Percentiles rank a stretch among this genome's conserved stretches.
Evolutionary conservation across 2,113 vertebrate genomes (phyloP).

Genomic region (Tauraco erythrolophus): DNA sequence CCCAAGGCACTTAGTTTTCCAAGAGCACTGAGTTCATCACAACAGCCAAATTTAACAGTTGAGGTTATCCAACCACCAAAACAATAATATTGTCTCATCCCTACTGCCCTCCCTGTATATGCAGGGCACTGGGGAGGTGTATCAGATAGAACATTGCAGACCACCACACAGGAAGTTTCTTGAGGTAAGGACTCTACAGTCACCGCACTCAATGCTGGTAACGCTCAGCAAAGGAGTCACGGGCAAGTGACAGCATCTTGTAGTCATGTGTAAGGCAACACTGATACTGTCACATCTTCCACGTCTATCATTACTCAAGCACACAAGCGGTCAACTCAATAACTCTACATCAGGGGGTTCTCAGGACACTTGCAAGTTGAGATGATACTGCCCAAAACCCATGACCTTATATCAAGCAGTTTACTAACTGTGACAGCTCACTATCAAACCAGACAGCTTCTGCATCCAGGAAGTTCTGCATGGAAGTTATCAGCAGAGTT

Average conservation of each 20-base stretch:
- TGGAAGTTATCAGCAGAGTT: neutral
- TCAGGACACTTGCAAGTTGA: neutral
- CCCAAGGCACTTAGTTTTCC: neutral
- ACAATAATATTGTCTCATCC: neutral
- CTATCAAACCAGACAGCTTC: neutral
- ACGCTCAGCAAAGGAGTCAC: neutral
- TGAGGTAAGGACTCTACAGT: neutral
- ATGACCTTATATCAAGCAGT: rapidly evolving
- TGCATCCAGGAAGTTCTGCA: neutral
- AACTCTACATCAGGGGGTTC: neutral
- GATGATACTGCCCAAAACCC: neutral
- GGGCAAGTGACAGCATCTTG: neutral
- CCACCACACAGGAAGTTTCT: neutral
- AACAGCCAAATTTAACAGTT: neutral
- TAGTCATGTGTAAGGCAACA: neutral
- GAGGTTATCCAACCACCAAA: neutral
- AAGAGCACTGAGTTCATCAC: neutral
- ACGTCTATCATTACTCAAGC: neutral
- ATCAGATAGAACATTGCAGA: neutral
- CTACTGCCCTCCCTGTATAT: rapidly evolving
- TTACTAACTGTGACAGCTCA: neutral
- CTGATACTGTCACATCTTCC: neutral
- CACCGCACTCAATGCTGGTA: neutral
- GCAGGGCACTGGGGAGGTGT: neutral
- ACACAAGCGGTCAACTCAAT: neutral